These are phyloP conservation scores for Liopterus haemorrhoidalis DNA, from an alignment of 2,888 invertebrate genomes.

Conservation along the genomic window DNA sequence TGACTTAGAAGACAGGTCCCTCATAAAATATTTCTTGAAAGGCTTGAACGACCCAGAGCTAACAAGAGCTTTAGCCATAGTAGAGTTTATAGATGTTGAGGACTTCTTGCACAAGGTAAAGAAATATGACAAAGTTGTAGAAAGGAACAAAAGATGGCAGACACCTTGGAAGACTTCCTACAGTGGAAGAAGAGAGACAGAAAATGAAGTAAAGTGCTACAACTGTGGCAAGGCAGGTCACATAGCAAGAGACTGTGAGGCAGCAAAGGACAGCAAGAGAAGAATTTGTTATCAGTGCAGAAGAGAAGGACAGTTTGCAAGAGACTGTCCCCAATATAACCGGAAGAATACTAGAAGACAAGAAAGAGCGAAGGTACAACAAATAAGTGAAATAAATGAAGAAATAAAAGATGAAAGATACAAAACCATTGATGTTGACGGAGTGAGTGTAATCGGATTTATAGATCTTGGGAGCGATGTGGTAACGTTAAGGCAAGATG, in stretches of 20 bases:
- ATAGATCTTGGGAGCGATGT: background rate
- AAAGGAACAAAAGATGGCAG: background rate
- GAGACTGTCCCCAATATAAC: background rate
- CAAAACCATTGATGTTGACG: background rate
- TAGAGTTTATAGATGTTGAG: background rate
- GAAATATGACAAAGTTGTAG: background rate
- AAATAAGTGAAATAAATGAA: background rate
- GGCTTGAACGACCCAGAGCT: background rate
- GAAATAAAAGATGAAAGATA: background rate
- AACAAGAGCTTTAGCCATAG: background rate
- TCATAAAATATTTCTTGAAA: conserved; percentile 12
- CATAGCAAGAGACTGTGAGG: background rate
- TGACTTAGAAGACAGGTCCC: conserved; percentile 7
- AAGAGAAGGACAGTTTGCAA: background rate
- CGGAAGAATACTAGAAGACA: background rate
- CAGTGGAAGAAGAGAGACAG: background rate
- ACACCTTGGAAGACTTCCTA: background rate
- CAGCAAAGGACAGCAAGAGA: background rate
- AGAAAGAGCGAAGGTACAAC: background rate
- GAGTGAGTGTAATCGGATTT: background rate
- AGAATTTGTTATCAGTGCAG: background rate
- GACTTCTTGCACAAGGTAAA: background rate
- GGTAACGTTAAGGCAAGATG: background rate
- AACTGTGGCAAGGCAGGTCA: background rate
- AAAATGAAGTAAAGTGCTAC: background rate